Evolutionary conservation across 1,140 invertebrate species (phyloP).

Genomic region (Neodiprion pinetum): DNA sequence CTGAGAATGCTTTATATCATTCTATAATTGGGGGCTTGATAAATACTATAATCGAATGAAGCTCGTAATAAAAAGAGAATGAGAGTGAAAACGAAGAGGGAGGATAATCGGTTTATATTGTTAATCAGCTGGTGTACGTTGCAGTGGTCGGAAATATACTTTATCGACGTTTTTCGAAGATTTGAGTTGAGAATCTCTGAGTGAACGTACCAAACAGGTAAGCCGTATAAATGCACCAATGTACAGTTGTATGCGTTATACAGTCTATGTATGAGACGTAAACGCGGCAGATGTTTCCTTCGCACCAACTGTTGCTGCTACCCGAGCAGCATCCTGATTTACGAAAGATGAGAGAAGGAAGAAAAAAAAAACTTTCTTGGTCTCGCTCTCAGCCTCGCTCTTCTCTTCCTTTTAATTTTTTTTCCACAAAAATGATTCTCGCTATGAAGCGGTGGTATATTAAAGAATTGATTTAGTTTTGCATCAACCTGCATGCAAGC

Average conservation of each 20-base stretch:
- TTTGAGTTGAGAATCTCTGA: conserved; percentile 52
- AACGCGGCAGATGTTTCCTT: conserved; percentile 55
- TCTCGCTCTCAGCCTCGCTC: not conserved
- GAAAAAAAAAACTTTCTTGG: conserved; percentile 27
- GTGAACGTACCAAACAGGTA: conserved; percentile 44
- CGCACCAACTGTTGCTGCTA: conserved; percentile 53
- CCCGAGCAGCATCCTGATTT: conserved; percentile 45
- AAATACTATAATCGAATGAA: not conserved
- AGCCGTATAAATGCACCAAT: not conserved
- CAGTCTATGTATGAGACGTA: conserved; percentile 42
- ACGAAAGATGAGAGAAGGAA: conserved; percentile 19
- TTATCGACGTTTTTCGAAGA: not conserved
- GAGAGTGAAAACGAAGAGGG: too few species aligned
- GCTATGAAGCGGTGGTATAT: not conserved
- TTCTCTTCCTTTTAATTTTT: not conserved
- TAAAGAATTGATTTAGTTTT: not conserved
- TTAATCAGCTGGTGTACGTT: too few species aligned
- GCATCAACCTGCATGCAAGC: not conserved
- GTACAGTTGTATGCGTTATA: not conserved
- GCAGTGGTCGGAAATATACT: too few species aligned
- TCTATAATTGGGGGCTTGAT: not conserved
- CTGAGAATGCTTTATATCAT: not conserved
- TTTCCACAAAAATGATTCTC: conserved; percentile 3
- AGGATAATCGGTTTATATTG: too few species aligned
- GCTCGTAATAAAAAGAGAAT: not conserved